Conservation (phyloP, 2,113 vertebrate genomes). For the Reinhardtius hippoglossoides region DNA sequence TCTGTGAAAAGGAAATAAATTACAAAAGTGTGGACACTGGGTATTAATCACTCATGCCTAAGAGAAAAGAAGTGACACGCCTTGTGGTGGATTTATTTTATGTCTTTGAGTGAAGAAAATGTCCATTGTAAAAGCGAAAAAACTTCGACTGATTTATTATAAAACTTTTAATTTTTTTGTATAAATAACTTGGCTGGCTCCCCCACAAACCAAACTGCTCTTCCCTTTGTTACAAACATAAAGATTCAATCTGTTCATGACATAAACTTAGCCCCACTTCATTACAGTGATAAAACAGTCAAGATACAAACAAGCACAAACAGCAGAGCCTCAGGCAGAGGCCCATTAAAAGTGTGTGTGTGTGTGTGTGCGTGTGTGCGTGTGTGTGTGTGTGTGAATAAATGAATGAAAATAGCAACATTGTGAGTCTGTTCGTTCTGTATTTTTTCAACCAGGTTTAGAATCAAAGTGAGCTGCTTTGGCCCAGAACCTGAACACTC, state of each 20-base stretch:
- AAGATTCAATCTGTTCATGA: slow-evolving; percentile 23
- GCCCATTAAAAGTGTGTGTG: slow-evolving; percentile 22
- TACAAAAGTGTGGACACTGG: background rate
- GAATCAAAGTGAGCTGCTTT: no score
- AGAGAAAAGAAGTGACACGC: no score
- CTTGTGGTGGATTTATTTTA: background rate
- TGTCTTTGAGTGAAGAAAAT: background rate
- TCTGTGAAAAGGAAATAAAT: background rate
- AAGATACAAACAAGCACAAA: background rate
- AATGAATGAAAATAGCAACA: no score
- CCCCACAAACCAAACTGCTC: background rate
- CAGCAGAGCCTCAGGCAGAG: background rate
- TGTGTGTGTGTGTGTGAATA: no score
- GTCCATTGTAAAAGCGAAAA: background rate
- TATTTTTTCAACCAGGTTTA: no score
- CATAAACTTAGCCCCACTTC: slow-evolving; percentile 26
- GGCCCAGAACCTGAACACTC: no score
- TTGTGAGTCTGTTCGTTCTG: no score
- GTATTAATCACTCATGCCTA: background rate
- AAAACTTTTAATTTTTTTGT: background rate
- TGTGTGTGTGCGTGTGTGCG: background rate
- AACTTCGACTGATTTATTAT: background rate
- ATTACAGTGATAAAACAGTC: slow-evolving; percentile 39
- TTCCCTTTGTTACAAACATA: slow-evolving; percentile 1
- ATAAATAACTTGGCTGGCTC: background rate